A percentile compares a stretch with the other conserved stretches of the same genome.
Evolutionary conservation across 2,113 vertebrate species (phyloP).

Genomic region (Lepidothrix coronata): DNA sequence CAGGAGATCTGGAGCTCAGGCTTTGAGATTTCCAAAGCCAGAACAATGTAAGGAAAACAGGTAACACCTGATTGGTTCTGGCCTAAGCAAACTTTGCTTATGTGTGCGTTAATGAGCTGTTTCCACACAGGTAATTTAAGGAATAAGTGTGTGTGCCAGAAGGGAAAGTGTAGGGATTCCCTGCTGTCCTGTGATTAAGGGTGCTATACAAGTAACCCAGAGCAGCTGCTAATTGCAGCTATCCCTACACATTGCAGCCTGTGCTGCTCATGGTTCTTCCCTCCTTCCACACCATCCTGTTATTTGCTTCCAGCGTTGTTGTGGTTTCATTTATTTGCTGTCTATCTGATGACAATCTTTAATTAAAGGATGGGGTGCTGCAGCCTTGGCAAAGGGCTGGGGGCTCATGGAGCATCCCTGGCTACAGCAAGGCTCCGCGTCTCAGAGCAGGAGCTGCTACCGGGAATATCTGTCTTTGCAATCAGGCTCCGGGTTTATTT

Average conservation of each 20-base stretch:
- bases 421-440: background rate
- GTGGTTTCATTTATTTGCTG: background rate
- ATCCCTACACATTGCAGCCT: rapidly evolving
- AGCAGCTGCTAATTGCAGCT: background rate
- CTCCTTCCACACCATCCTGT: background rate
- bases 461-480: background rate
- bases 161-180: background rate
- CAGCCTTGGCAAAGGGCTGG: background rate
- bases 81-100: background rate
- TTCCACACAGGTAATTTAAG: background rate
- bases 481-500: background rate
- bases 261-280: background rate
- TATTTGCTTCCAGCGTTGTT: rapidly evolving
- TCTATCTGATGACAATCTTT: background rate
- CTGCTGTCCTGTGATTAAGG: background rate
- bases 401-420: background rate
- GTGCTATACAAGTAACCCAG: background rate
- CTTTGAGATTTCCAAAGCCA: background rate
- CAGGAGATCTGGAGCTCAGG: background rate
- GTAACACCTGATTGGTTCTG: background rate
- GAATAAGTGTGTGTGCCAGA: background rate
- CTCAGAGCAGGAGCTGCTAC: background rate
- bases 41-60: background rate
- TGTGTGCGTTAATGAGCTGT: background rate
- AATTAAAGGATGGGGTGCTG: background rate